Evolutionary conservation across 2,113 vertebrate genomes (phyloP).

Genomic region (Oncorhynchus nerka): DNA sequence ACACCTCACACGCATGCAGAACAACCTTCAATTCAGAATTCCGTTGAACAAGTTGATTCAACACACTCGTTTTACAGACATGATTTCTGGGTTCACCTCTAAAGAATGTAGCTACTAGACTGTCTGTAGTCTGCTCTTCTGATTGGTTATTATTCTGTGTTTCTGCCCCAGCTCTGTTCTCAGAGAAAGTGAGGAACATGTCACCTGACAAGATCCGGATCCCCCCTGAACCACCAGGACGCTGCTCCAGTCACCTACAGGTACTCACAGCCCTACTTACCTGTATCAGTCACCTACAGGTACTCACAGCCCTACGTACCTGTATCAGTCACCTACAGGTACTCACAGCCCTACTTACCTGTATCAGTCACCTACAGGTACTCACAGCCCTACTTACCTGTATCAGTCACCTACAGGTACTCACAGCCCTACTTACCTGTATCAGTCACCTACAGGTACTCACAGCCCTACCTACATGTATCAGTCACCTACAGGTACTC

Average conservation of each 20-base stretch:
- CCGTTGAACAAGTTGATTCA: slow-evolving; percentile 7
- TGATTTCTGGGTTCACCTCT: not conserved
- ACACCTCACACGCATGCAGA: not conserved
- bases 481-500: too few relatives aligned
- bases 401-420: too few relatives aligned
- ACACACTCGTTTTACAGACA: not conserved
- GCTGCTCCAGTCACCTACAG: slow-evolving; percentile 92
- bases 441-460: too few relatives aligned
- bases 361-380: too few relatives aligned
- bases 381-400: too few relatives aligned
- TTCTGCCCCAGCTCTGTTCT: slow-evolving; percentile 86
- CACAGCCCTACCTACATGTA: too few relatives aligned
- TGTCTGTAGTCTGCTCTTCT: not conserved
- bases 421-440: too few relatives aligned
- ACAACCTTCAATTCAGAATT: not conserved
- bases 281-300: not conserved
- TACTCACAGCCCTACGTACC: too few relatives aligned
- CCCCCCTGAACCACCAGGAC: slow-evolving; percentile 89
- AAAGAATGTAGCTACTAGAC: not conserved
- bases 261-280: slow-evolving; percentile 74
- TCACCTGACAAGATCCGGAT: slow-evolving; percentile 96
- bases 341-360: too few relatives aligned
- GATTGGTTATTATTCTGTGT: slow-evolving; percentile 11
- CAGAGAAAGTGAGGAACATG: slow-evolving; percentile 97
- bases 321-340: too few relatives aligned